These are phyloP conservation scores for Bombus sylvicola DNA, from an alignment of 1,140 invertebrate species.

Conservation along the genomic window DNA sequence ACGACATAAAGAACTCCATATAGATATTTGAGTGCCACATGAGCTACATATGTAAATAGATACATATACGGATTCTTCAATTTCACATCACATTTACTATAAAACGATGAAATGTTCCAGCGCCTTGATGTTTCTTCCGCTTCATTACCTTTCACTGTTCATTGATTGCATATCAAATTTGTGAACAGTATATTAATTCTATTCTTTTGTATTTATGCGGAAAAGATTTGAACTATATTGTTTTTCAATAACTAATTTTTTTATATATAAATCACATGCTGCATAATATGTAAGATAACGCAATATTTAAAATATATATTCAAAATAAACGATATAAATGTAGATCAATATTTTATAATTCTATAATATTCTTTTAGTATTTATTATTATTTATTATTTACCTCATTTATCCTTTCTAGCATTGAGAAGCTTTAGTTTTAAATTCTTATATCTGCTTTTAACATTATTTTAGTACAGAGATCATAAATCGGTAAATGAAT, in stretches of 20 bases:
- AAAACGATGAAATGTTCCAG: neutral
- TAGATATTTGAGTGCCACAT: conserved; percentile 9
- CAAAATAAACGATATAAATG: neutral
- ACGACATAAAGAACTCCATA: conserved; percentile 18
- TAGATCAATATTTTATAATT: neutral
- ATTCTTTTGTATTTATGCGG: neutral
- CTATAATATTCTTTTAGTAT: neutral
- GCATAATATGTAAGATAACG: neutral
- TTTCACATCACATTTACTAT: conserved; percentile 9
- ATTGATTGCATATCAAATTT: neutral
- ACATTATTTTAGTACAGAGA: too few relatives aligned
- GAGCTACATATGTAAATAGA: neutral
- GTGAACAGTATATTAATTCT: conserved; percentile 11
- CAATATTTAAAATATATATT: neutral
- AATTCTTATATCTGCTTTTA: too few relatives aligned
- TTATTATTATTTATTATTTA: too few relatives aligned
- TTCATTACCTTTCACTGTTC: neutral
- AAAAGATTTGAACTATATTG: neutral
- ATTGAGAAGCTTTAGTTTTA: too few relatives aligned
- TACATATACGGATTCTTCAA: conserved; percentile 26
- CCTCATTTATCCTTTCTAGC: too few relatives aligned
- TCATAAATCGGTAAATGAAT: too few relatives aligned
- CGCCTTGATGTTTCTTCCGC: neutral
- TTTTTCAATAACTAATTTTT: neutral
- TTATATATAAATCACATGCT: neutral